These are phyloP conservation scores for Cordylochernes scorpioides DNA, from an alignment of 2,888 invertebrate genomes.

Conservation along the genomic window DNA sequence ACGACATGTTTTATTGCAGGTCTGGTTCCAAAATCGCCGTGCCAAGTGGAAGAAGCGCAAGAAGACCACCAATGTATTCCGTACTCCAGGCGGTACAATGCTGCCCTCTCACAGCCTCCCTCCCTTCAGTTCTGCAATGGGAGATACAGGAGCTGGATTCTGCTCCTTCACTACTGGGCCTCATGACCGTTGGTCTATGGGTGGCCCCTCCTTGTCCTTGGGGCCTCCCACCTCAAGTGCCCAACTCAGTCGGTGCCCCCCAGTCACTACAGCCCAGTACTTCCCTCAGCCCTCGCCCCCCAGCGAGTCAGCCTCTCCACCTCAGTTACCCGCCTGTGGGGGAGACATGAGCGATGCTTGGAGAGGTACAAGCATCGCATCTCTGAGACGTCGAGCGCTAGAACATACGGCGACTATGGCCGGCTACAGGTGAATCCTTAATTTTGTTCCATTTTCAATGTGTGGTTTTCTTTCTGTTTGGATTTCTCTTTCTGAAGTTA, in stretches of 20 bases:
- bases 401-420: constrained; percentile 22
- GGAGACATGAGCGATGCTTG: constrained; percentile 19
- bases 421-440: constrained; percentile 11
- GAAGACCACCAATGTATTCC: constrained; percentile 79
- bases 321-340: constrained; percentile 11
- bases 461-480: too few species aligned
- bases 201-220: constrained; percentile 9
- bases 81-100: constrained; percentile 53
- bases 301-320: constrained; percentile 14
- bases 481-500: too few species aligned
- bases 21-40: constrained; percentile 93
- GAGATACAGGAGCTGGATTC: constrained; percentile 37
- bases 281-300: constrained; percentile 7
- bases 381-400: constrained; percentile 23
- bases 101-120: constrained; percentile 77
- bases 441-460: too few species aligned
- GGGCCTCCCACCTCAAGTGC: too few species aligned
- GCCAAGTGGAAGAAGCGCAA: constrained; percentile 98
- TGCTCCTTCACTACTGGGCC: constrained; percentile 31
- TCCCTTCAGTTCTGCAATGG: constrained; percentile 61
- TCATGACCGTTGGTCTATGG: constrained; percentile 19
- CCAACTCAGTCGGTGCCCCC: constrained; percentile 22
- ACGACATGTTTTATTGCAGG: constrained; percentile 43
- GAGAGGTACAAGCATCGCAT: constrained; percentile 25
- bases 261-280: constrained; percentile 7